Percentiles rank a stretch among this genome's conserved stretches.
Evolutionary conservation across 2,113 vertebrate genomes (phyloP).

Genomic region (Ictalurus punctatus): DNA sequence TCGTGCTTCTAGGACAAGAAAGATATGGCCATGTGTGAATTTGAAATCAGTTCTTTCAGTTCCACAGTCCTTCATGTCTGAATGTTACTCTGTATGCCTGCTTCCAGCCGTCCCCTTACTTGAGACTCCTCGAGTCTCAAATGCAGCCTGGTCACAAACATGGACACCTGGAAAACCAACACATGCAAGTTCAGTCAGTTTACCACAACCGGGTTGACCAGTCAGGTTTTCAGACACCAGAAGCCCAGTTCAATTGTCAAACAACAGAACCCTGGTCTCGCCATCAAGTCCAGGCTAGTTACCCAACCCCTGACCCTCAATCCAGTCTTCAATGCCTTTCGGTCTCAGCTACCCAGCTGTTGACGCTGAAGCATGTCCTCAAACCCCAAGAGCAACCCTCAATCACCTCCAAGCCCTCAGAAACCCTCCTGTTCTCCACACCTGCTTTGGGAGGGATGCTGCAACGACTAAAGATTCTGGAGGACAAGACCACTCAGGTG

Average conservation of each 20-base stretch:
- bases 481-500: slow-evolving; percentile 85
- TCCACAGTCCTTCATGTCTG: not conserved
- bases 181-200: not conserved
- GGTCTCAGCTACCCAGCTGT: slow-evolving; percentile 1
- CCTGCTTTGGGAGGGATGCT: slow-evolving; percentile 75
- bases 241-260: not conserved
- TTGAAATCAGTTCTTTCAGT: not conserved
- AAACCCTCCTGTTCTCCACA: slow-evolving; percentile 33
- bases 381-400: not conserved
- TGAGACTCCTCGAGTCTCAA: slow-evolving; percentile 49
- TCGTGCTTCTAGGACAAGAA: not conserved
- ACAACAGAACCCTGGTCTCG: not conserved
- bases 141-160: slow-evolving; percentile 19
- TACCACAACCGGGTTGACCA: not conserved
- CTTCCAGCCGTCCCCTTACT: slow-evolving; percentile 52
- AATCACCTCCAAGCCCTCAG: not conserved
- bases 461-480: slow-evolving; percentile 76
- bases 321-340: slow-evolving; percentile 20
- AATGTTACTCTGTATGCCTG: slow-evolving; percentile 12
- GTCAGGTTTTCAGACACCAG: not conserved
- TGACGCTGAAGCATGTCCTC: not conserved
- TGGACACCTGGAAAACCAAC: not conserved
- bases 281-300: not conserved
- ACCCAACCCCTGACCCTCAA: not conserved
- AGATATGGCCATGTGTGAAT: not conserved